Evolutionary conservation across 2,113 vertebrate species (phyloP).

Genomic region (Takifugu flavidus): DNA sequence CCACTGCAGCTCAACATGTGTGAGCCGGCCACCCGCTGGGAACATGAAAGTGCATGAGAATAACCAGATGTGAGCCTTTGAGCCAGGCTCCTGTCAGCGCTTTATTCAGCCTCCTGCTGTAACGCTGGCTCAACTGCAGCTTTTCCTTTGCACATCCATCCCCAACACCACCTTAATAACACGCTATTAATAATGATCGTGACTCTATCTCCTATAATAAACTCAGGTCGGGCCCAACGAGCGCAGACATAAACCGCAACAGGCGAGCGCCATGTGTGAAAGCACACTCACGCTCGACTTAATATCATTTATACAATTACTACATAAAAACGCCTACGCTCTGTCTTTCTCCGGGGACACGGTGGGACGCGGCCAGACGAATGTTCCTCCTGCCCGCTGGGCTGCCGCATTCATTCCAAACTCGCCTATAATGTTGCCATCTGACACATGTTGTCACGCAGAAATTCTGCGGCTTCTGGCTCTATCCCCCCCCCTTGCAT

Average conservation of each 20-base stretch:
- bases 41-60: slow-evolving; percentile 34
- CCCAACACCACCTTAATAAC: slow-evolving; percentile 17
- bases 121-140: slow-evolving; percentile 20
- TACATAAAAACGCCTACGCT: slow-evolving; percentile 12
- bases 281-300: too few species aligned
- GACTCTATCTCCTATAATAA: slow-evolving; percentile 20
- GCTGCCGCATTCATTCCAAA: slow-evolving; percentile 37
- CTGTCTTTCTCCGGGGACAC: slow-evolving; percentile 42
- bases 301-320: too few species aligned
- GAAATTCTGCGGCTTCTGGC: slow-evolving; percentile 32
- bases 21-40: slow-evolving; percentile 40
- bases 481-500: slow-evolving; percentile 37
- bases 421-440: slow-evolving; percentile 33
- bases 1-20: slow-evolving; percentile 22
- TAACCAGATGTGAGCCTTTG: slow-evolving; percentile 56
- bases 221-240: slow-evolving; percentile 10
- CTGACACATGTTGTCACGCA: slow-evolving; percentile 5
- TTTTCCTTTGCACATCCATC: slow-evolving; percentile 22
- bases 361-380: slow-evolving; percentile 50
- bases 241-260: slow-evolving; percentile 4
- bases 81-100: slow-evolving; percentile 12
- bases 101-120: slow-evolving; percentile 18
- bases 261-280: background rate
- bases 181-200: slow-evolving; percentile 30
- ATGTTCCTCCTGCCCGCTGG: slow-evolving; percentile 46